These are phyloP conservation scores for Saccopteryx bilineata DNA, from an alignment of 2,113 vertebrate species.

Conservation along the genomic window DNA sequence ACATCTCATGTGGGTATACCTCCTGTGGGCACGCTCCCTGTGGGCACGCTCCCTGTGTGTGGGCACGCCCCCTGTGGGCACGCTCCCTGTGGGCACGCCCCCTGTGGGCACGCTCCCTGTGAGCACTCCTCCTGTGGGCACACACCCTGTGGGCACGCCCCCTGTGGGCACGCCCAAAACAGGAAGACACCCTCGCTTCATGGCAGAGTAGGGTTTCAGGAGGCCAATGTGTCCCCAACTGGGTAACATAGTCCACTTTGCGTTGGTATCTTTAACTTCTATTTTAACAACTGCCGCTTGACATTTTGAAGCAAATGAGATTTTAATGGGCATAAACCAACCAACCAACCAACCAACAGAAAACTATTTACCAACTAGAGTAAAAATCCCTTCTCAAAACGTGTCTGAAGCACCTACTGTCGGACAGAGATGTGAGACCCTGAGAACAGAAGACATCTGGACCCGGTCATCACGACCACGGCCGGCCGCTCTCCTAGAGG, in stretches of 20 bases:
- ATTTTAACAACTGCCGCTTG: not conserved
- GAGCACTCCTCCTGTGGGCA: accelerated
- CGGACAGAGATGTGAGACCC: not conserved
- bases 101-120: accelerated
- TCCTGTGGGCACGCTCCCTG: no score
- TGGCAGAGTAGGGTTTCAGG: accelerated
- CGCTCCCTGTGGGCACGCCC: no score
- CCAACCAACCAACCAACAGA: no score
- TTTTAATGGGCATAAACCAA: not conserved
- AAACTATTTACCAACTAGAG: not conserved
- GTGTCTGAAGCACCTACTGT: not conserved
- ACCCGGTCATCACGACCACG: not conserved
- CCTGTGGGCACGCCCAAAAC: not conserved
- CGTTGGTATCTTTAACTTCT: not conserved
- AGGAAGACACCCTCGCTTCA: not conserved
- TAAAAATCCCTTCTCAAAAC: not conserved
- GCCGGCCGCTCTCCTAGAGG: not conserved
- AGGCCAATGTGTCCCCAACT: no score
- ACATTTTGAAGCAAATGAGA: not conserved
- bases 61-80: not conserved
- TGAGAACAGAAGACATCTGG: not conserved
- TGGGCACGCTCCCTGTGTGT: not conserved
- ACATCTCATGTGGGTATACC: no score
- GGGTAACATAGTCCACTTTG: accelerated
- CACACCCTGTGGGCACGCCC: no score